A percentile compares a stretch with the other conserved stretches of the same genome.
phyloP scores from a whole-genome alignment of 2,888 invertebrate species.

The Celastrina argiolus region DNA sequence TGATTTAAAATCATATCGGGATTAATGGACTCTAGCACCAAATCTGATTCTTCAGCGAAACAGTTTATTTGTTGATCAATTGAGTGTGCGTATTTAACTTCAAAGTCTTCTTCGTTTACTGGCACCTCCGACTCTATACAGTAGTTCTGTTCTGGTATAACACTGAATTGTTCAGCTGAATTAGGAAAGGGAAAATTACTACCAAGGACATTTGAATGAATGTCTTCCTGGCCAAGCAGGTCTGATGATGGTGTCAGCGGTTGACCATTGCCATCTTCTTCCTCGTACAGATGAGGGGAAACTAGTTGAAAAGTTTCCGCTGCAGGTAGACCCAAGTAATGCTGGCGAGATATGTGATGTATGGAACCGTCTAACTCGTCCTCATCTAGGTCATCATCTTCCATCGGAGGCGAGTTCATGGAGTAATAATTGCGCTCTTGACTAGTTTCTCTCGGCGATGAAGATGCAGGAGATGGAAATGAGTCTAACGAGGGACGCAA shows the following conservation, averaged over 20 bases:
- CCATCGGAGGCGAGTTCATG: slow-evolving; percentile 63
- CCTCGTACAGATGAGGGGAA: slow-evolving; percentile 77
- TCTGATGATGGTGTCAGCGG: slow-evolving; percentile 75
- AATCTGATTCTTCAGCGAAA: slow-evolving; percentile 44
- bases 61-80: slow-evolving; percentile 54
- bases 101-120: slow-evolving; percentile 59
- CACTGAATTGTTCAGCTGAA: slow-evolving; percentile 71
- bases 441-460: slow-evolving; percentile 71
- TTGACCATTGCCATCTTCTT: slow-evolving; percentile 78
- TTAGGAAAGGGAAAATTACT: slow-evolving; percentile 72
- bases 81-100: slow-evolving; percentile 69
- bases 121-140: slow-evolving; percentile 63
- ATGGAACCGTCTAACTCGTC: slow-evolving; percentile 66
- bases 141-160: slow-evolving; percentile 68
- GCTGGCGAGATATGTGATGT: slow-evolving; percentile 68
- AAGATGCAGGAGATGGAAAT: slow-evolving; percentile 73
- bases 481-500: slow-evolving; percentile 64
- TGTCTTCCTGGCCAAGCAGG: slow-evolving; percentile 67
- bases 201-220: slow-evolving; percentile 69
- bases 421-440: slow-evolving; percentile 72
- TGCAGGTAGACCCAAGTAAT: slow-evolving; percentile 79
- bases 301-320: slow-evolving; percentile 81
- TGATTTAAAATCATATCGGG: slow-evolving; percentile 54
- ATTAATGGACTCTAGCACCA: slow-evolving; percentile 53
- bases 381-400: slow-evolving; percentile 68